Percentiles rank a stretch among this genome's conserved stretches.
Conservation (phyloP, 2,797 vertebrate species). For the Bucorvus abyssinicus region DNA sequence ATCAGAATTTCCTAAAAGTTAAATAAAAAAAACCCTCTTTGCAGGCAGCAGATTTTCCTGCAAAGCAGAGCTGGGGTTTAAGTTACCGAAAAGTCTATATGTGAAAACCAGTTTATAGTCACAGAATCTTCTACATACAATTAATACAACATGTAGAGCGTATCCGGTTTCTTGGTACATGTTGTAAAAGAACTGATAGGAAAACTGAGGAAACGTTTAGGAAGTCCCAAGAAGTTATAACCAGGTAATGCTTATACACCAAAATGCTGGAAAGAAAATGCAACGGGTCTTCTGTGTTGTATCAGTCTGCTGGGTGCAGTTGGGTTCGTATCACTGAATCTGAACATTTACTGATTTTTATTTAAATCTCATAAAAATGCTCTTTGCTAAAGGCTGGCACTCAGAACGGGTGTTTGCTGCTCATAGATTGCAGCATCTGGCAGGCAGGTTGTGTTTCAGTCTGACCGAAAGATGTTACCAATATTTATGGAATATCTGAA, state of each 20-base stretch:
- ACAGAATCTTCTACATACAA: background rate
- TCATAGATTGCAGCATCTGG: conserved; percentile 28
- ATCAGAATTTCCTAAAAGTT: background rate
- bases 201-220: background rate
- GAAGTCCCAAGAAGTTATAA: conserved; percentile 37
- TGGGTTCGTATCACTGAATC: conserved; percentile 12
- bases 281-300: background rate
- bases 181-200: conserved; percentile 18
- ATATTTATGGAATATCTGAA: background rate
- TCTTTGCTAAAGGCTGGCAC: background rate
- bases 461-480: background rate
- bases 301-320: conserved; percentile 7
- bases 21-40: background rate
- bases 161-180: conserved; percentile 42
- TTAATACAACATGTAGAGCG: conserved; percentile 25
- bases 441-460: conserved; percentile 20
- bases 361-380: conserved; percentile 33
- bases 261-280: background rate
- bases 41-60: background rate
- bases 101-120: background rate
- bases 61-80: background rate
- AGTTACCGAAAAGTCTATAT: background rate
- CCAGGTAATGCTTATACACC: conserved; percentile 25
- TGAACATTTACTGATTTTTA: background rate
- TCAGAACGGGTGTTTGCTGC: background rate